These are phyloP conservation scores for Dendroctonus valens DNA, from an alignment of 1,140 invertebrate species.

Conservation along the genomic window DNA sequence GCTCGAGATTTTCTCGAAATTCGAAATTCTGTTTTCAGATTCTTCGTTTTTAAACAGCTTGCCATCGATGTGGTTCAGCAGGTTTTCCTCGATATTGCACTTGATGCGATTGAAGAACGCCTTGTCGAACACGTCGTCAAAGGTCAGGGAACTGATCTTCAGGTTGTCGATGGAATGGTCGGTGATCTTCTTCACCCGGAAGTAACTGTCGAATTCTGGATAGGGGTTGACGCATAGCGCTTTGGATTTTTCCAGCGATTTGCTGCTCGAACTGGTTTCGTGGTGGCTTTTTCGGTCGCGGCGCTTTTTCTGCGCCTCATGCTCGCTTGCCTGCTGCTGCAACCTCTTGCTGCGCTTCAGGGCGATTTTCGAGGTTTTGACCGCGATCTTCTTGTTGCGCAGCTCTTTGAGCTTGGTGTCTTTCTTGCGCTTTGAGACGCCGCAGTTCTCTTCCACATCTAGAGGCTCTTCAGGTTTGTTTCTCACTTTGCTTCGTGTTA, in stretches of 20 bases:
- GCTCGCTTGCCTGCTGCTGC: slow-evolving; percentile 38
- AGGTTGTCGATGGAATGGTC: slow-evolving; percentile 51
- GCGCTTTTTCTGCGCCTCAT: slow-evolving; percentile 31
- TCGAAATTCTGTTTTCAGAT: slow-evolving; percentile 46
- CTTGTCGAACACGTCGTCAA: slow-evolving; percentile 55
- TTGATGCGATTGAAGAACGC: slow-evolving; percentile 61
- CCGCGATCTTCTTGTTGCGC: slow-evolving; percentile 42
- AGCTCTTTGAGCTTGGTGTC: slow-evolving; percentile 40
- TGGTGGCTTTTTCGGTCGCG: slow-evolving; percentile 24
- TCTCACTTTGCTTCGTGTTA: slow-evolving; percentile 36
- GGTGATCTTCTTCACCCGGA: slow-evolving; percentile 49
- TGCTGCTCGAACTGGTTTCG: slow-evolving; percentile 29
- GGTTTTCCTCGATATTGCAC: slow-evolving; percentile 64
- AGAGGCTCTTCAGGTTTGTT: slow-evolving; percentile 21
- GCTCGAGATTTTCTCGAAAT: slow-evolving; percentile 44
- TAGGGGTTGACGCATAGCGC: slow-evolving; percentile 44
- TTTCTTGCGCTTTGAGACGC: slow-evolving; percentile 17
- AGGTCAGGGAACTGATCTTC: slow-evolving; percentile 48
- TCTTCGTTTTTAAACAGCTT: slow-evolving; percentile 53
- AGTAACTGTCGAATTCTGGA: slow-evolving; percentile 46
- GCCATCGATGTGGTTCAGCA: slow-evolving; percentile 63
- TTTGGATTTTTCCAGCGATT: slow-evolving; percentile 31
- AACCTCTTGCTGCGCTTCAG: slow-evolving; percentile 45
- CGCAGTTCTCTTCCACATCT: not conserved
- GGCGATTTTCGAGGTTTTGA: slow-evolving; percentile 46